phyloP scores from a whole-genome alignment of 1,140 invertebrate species.

The Bombus superbus region DNA sequence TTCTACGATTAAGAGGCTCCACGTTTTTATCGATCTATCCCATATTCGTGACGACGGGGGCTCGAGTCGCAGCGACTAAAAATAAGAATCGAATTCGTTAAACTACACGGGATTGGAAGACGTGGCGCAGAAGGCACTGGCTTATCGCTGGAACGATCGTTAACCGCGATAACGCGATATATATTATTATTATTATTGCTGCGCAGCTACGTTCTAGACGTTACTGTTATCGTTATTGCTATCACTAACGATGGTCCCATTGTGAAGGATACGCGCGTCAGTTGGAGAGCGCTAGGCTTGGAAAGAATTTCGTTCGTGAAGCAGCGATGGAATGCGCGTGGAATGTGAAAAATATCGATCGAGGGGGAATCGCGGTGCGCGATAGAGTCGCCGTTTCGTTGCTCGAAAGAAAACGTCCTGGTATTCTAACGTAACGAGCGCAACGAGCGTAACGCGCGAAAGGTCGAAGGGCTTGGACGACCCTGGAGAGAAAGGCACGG shows the following conservation, averaged over 20 bases:
- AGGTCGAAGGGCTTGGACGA: too few species aligned
- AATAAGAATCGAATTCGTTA: constrained; percentile 7
- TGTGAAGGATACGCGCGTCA: neutral
- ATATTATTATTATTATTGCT: constrained; percentile 29
- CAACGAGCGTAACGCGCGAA: too few species aligned
- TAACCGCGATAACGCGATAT: constrained; percentile 26
- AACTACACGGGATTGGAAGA: constrained; percentile 39
- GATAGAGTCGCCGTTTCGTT: neutral
- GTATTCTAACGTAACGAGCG: too few species aligned
- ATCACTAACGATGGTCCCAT: constrained; percentile 20
- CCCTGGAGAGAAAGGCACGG: too few species aligned
- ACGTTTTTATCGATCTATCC: neutral
- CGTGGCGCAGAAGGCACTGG: constrained; percentile 38
- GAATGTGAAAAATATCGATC: constrained; percentile 32
- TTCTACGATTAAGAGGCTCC: neutral
- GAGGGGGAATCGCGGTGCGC: neutral
- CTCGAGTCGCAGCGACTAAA: neutral
- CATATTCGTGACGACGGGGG: neutral
- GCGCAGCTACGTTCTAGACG: neutral
- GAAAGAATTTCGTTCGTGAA: neutral
- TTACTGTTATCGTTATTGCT: constrained; percentile 18
- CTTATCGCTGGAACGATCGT: constrained; percentile 31
- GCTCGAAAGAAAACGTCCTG: too few species aligned
- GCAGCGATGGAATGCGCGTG: constrained; percentile 7
- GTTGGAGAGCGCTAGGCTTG: neutral